Conservation (phyloP, 2,888 invertebrate genomes). For the Eurytoma californica region DNA sequence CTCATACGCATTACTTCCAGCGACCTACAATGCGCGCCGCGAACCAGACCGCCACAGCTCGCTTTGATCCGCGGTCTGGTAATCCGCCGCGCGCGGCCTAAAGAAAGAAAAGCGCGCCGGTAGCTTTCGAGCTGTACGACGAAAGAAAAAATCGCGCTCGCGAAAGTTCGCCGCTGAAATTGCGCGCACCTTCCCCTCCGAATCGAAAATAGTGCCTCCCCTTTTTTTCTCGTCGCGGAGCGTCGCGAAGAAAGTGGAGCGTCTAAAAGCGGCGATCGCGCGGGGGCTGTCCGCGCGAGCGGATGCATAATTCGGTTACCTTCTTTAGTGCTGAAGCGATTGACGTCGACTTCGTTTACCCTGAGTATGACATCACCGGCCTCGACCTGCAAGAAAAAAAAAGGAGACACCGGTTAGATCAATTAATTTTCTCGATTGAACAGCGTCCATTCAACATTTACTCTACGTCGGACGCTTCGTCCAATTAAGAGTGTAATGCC, state of each 20-base stretch:
- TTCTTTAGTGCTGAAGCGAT: slow-evolving; percentile 94
- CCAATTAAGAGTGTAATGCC: no score
- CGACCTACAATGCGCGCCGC: no score
- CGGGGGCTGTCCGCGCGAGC: neutral
- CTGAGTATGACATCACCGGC: slow-evolving; percentile 95
- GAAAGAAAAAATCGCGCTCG: neutral
- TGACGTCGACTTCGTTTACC: slow-evolving; percentile 95
- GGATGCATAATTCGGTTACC: slow-evolving; percentile 77
- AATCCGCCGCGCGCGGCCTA: neutral
- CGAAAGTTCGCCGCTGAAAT: neutral
- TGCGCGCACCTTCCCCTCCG: neutral
- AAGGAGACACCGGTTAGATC: slow-evolving; percentile 3
- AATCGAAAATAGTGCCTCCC: slow-evolving; percentile 27
- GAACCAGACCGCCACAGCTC: no score
- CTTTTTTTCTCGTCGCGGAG: neutral
- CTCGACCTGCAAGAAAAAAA: slow-evolving; percentile 82
- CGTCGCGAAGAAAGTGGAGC: slow-evolving; percentile 23
- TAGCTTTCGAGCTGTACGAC: neutral
- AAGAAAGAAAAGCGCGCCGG: neutral
- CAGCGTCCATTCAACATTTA: neutral
- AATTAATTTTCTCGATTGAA: slow-evolving; percentile 2
- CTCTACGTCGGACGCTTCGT: no score
- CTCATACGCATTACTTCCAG: no score
- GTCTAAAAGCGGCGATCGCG: slow-evolving; percentile 11
- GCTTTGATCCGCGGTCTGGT: no score